Evolutionary conservation across 2,797 vertebrate species (phyloP), one percentile per base, ranked within the genome.

Genomic region (Mormyrops attenuatus): DNA sequence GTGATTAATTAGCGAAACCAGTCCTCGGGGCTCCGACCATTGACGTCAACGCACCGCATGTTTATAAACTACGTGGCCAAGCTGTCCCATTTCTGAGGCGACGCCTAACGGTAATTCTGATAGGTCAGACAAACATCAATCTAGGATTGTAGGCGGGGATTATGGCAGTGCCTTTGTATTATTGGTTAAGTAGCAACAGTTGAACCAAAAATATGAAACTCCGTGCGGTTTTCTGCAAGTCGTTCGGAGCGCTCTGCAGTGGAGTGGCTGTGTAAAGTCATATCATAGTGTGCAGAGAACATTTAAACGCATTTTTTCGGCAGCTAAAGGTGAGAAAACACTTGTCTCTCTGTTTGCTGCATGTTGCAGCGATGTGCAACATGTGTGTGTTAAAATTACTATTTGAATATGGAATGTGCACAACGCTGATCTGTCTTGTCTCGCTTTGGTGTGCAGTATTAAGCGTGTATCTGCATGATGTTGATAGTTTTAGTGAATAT

Each of bases 31-130:
- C 44, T 22, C 47, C 44, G 5, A 69, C 57, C 93, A 93, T 91
- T 95, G 94, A 95, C 95, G 95, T 96, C 95, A 95, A 92, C 92
- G 90, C 92, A 82, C 93, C 88, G 87, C 50, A 49, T n/a, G 26
- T 88, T 52, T 15, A 30, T 15, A 88, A 53, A 60, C 9, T 88
- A 95, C 93, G 93, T 93, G 90, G 89, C 88, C 53, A 38, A 13
- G 86, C 17, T 92, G 41, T 82, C 41, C 77, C 41, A 93, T 55
- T 92, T 90, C 20, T 17, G 20, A 82, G 9, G 47, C 6, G 7
- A 82, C 88, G 80, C 52, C 55, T 20, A 38, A 9, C 5, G 20
- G 63, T 2, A 20, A 5, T 11, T 80, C n/a, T 38, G 49, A 85
- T 90, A 69, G 49, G 38, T 47, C 41, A n/a, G 41, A 41, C 52